Evolutionary conservation across 2,113 vertebrate genomes (phyloP).

Genomic region (Sialia sialis): DNA sequence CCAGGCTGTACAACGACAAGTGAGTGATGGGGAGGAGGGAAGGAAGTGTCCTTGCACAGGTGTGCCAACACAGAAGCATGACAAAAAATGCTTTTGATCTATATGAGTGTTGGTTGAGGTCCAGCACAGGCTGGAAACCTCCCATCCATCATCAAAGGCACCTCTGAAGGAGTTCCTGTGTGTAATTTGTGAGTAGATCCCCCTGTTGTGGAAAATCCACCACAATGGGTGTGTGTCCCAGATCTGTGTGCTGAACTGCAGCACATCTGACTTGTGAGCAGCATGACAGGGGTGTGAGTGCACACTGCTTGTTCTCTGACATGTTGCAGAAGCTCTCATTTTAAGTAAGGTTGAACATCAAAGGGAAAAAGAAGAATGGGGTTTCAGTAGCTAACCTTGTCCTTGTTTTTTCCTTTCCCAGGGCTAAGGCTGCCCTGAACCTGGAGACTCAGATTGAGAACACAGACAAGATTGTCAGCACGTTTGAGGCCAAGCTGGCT

Average conservation of each 20-base stretch:
- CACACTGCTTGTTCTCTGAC: background rate
- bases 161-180: background rate
- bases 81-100: background rate
- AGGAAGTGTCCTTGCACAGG: background rate
- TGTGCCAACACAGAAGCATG: background rate
- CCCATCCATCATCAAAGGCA: background rate
- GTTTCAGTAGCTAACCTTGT: background rate
- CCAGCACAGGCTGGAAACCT: background rate
- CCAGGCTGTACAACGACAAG: slow-evolving; percentile 86
- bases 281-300: background rate
- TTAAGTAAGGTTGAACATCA: background rate
- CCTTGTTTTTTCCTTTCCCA: background rate
- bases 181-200: background rate
- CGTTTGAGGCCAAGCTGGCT: slow-evolving; percentile 82
- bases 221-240: background rate
- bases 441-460: slow-evolving; percentile 86
- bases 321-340: background rate
- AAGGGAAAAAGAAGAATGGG: background rate
- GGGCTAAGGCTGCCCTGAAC: slow-evolving; percentile 85
- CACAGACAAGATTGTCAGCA: slow-evolving; percentile 79
- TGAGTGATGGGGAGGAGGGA: slow-evolving; percentile 62
- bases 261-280: background rate
- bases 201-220: background rate
- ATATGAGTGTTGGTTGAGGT: background rate
- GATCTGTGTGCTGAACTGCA: background rate